Conservation (phyloP, 2,113 vertebrate genomes). For the Prolemur simus region DNA sequence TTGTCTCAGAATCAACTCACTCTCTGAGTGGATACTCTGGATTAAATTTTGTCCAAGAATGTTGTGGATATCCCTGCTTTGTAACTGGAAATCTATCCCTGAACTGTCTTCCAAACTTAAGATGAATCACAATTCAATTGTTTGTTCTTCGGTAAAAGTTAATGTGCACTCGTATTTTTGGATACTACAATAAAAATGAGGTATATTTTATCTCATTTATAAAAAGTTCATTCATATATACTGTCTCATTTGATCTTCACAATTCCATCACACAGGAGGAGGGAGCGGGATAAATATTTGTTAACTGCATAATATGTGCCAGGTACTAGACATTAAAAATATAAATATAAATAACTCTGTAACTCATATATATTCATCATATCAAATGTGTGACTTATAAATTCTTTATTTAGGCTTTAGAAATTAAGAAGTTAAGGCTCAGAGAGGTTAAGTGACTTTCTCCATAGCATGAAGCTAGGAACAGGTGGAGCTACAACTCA, state of each 20-base stretch:
- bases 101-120: neutral
- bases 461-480: neutral
- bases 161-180: neutral
- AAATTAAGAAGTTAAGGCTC: neutral
- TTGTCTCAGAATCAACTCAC: neutral
- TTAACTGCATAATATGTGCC: neutral
- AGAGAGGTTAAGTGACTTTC: neutral
- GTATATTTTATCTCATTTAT: neutral
- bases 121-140: neutral
- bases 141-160: neutral
- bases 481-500: neutral
- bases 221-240: neutral
- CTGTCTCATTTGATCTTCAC: neutral
- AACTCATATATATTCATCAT: neutral
- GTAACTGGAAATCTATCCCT: neutral
- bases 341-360: neutral
- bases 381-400: neutral
- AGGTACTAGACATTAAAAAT: neutral
- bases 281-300: neutral
- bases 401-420: neutral
- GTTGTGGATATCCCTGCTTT: neutral
- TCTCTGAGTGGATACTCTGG: neutral
- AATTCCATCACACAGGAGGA: neutral
- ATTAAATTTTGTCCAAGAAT: neutral
- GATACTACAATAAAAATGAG: neutral